These are phyloP conservation scores for Cyrtorhinus lividipennis DNA, from an alignment of 1,140 invertebrate species.

Conservation along the genomic window DNA sequence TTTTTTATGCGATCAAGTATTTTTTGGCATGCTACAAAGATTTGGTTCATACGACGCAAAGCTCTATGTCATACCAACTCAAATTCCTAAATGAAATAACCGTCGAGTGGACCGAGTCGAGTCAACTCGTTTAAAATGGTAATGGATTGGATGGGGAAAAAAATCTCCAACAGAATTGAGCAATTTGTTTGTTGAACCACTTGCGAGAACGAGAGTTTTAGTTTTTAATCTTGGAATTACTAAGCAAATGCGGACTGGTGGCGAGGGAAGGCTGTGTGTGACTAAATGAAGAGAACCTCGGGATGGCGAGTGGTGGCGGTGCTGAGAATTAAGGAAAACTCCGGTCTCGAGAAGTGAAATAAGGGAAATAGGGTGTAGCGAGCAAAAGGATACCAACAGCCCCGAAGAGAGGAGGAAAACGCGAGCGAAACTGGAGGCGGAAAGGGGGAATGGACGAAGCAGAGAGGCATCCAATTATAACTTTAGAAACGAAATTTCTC, in stretches of 20 bases:
- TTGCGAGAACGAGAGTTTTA: neutral
- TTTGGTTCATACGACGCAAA: no score
- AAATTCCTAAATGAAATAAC: no score
- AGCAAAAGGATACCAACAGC: conserved; percentile 5
- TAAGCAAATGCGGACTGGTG: conserved; percentile 10
- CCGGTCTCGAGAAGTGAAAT: neutral
- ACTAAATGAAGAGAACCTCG: conserved; percentile 10
- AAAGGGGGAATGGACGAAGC: neutral
- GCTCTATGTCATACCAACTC: no score
- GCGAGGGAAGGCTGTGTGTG: neutral
- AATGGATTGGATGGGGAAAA: no score
- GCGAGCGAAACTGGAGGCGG: no score
- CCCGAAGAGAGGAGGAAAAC: neutral
- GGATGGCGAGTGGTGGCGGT: no score
- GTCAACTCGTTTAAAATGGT: no score
- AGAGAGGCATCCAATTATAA: conserved; percentile 24
- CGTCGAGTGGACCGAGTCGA: no score
- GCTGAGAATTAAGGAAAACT: conserved; percentile 18
- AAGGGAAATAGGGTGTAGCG: neutral
- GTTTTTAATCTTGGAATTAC: conserved; percentile 9
- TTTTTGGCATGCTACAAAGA: no score
- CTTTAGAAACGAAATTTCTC: conserved; percentile 26
- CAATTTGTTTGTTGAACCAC: neutral
- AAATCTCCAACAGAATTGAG: neutral
- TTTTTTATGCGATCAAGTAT: no score